Base-by-base conservation (phyloP, 2,113 vertebrate genomes). In the Burhinus bistriatus region DNA sequence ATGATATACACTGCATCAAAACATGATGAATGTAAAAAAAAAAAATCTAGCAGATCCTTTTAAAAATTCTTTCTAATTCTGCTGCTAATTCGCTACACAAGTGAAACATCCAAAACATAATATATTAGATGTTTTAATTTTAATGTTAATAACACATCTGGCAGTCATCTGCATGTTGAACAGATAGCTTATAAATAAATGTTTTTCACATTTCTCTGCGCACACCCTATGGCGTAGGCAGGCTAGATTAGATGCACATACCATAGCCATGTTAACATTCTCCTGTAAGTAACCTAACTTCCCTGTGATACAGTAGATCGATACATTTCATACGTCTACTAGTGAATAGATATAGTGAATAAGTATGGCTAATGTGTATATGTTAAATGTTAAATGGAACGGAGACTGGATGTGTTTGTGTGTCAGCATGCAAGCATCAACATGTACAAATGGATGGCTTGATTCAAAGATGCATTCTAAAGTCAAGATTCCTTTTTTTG, bases 211-310 rank as follows among this genome's bases (percentile, higher is more conserved):
- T 66, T 68, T 95, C 86, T 52, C 40, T 86, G 55, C 1, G 2
- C 83, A 25, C 34, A 26, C 61, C 59, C 62, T 61, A 12, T 62
- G 68, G 83, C 51, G 42, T 91, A 96, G 91, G 42, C 70, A 97
- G 83, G 91, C 64, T 85, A 96, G 90, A 97, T 97, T 76, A 98
- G 97, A 94, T 44, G 34, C 89, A 91, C 44, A 36, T 76, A 69
- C 32, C 79, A 64, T 87, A 94, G 72, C 72, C 68, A 69, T 61
- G 12, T 44, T 64, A 82, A 69, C 51, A 77, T 91, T 96, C 94
- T 89, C 87, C 80, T 68, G 44, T 72, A 79, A 79, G 44, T 57
- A 71, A 81, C 83, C 58, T 84, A 70, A 90, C 57, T 49, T 92
- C 92, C 85, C 72, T 90, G 89, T 91, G 89, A 90, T 87, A 72